Base-by-base conservation (phyloP, 2,113 vertebrate species). In the Tetrao urogallus region DNA sequence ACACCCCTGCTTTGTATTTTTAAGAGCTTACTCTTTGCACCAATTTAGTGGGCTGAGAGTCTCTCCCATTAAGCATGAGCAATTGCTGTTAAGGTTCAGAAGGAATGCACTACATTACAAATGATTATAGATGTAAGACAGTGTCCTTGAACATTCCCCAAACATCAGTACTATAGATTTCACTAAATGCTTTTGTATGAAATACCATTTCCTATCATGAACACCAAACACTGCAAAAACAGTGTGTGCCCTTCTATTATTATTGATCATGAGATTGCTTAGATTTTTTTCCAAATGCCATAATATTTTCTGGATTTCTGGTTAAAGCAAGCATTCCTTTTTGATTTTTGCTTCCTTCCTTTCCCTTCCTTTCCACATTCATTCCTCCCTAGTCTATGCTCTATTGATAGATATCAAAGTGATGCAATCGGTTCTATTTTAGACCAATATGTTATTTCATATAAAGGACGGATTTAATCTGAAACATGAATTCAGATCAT, bases 401-500 rank as follows among this genome's bases (percentile, higher is more conserved):
- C 34, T 65, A 56, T 32, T 27, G 5, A 48, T 6, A 58, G 18
- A 17, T 58, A 21, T 30, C 42, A 17, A 7, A 1, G 3, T 42
- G 25, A 87, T 89, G 20, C 10, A 7, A 52, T 5, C 18, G 6
- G 8, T 28, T 30, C 63, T 50, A n/a, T 2, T n/a, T 22, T 42
- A 10, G 9, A 32, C 1, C 13, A 30, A 4, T 28, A 2, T 25
- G 3, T 19, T 17, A 34, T 10, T 30, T 14, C 16, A 27, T 8
- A 20, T 2, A 61, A 69, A 50, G 32, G 21, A n/a, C 1, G 3
- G 24, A 25, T 63, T 19, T 63, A 14, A 60, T 24, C 4, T 74
- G 54, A 86, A 76, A 66, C 6, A 16, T 7, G 9, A 66, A 82
- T 54, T 28, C 16, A 70, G 10, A 22, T 25, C 8, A 52, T 86